phyloP scores from a whole-genome alignment of 1,140 invertebrate genomes.

The Drosophila seguyi region DNA sequence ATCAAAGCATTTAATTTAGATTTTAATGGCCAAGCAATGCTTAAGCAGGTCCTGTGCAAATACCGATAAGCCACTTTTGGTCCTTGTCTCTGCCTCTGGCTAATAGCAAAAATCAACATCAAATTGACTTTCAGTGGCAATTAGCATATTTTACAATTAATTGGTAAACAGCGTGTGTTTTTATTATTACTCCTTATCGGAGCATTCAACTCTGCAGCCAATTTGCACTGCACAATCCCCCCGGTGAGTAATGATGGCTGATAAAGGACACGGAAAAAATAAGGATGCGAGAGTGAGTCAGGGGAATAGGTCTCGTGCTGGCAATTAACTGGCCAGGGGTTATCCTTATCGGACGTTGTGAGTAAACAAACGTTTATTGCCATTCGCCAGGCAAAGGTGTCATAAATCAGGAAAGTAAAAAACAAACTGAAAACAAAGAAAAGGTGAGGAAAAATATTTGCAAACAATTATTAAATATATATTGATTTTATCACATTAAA shows the following conservation, averaged over 20 bases:
- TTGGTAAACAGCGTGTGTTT: constrained; percentile 41
- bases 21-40: constrained; percentile 66
- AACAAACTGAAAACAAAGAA: neutral
- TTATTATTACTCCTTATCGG: constrained; percentile 26
- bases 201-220: constrained; percentile 25
- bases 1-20: constrained; percentile 75
- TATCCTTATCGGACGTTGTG: constrained; percentile 33
- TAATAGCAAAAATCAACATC: constrained; percentile 15
- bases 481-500: neutral
- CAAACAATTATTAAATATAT: neutral
- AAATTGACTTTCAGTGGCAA: constrained; percentile 48
- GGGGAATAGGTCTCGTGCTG: constrained; percentile 9
- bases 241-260: constrained; percentile 19
- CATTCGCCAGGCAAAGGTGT: constrained; percentile 29
- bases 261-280: constrained; percentile 1
- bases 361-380: constrained; percentile 24
- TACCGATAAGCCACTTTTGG: constrained; percentile 68
- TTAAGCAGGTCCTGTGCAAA: constrained; percentile 62
- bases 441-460: neutral
- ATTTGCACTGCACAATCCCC: constrained; percentile 25
- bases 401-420: constrained; percentile 20
- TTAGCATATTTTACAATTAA: constrained; percentile 80
- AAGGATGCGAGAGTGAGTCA: neutral
- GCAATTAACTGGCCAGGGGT: constrained; percentile 35
- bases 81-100: constrained; percentile 6